These are phyloP conservation scores for Patella ulyssiponensis DNA, from an alignment of 2,888 invertebrate genomes.

Conservation along the genomic window DNA sequence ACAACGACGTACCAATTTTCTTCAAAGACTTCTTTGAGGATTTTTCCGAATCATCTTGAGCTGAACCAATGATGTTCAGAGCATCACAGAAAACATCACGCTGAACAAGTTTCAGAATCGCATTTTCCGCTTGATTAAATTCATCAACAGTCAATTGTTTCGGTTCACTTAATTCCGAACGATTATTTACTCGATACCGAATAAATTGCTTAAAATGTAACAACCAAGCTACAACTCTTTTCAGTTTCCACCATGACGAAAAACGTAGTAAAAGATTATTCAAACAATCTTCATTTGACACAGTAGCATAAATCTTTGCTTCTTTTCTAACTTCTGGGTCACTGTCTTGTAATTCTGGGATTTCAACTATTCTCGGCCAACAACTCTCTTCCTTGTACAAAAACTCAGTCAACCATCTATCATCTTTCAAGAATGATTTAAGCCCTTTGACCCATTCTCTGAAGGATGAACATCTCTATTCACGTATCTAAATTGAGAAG, in stretches of 20 bases:
- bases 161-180: neutral
- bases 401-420: constrained; percentile 6
- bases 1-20: no score
- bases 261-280: neutral
- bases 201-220: neutral
- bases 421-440: neutral
- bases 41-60: no score
- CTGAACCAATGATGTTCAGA: no score
- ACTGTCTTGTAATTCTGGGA: neutral
- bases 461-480: neutral
- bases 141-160: neutral
- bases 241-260: neutral
- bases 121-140: neutral
- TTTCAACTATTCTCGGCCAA: neutral
- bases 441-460: constrained; percentile 1
- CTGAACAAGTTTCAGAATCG: no score
- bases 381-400: neutral
- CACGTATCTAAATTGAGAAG: constrained; percentile 2
- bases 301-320: neutral
- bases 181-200: neutral
- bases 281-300: neutral
- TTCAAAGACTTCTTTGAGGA: no score
- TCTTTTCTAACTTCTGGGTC: neutral
- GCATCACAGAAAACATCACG: no score
- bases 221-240: neutral